Conservation (phyloP, 1,140 invertebrate genomes). For the Microvelia longipes region DNA sequence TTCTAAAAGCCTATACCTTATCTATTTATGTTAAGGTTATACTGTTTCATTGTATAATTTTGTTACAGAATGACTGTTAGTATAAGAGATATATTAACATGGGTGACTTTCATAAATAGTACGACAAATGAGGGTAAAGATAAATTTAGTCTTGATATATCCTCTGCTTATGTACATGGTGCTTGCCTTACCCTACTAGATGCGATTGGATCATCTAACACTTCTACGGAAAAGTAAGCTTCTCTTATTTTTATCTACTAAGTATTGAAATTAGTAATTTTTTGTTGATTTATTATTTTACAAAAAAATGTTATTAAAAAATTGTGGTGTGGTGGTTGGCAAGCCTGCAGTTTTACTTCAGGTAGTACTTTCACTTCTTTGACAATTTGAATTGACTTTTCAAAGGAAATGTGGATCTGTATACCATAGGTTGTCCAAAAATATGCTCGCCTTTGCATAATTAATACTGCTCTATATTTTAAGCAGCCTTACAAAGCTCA, state of each 20-base stretch:
- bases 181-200: constrained; percentile 83
- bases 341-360: too few relatives aligned
- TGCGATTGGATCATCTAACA: constrained; percentile 32
- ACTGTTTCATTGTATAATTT: too few relatives aligned
- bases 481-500: too few relatives aligned
- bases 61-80: constrained; percentile 56
- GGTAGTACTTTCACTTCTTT: too few relatives aligned
- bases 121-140: constrained; percentile 18
- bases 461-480: too few relatives aligned
- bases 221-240: constrained; percentile 14
- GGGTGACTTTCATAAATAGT: constrained; percentile 82
- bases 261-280: too few relatives aligned
- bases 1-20: too few relatives aligned
- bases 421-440: too few relatives aligned
- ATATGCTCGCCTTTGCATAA: too few relatives aligned
- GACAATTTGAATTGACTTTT: too few relatives aligned
- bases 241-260: neutral
- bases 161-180: constrained; percentile 68
- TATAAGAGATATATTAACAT: constrained; percentile 81
- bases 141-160: constrained; percentile 32
- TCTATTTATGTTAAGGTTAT: too few relatives aligned
- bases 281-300: neutral
- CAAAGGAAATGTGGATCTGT: too few relatives aligned
- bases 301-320: neutral
- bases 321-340: neutral